Conservation (phyloP, 2,797 vertebrate species). For the Buceros bicornis region DNA sequence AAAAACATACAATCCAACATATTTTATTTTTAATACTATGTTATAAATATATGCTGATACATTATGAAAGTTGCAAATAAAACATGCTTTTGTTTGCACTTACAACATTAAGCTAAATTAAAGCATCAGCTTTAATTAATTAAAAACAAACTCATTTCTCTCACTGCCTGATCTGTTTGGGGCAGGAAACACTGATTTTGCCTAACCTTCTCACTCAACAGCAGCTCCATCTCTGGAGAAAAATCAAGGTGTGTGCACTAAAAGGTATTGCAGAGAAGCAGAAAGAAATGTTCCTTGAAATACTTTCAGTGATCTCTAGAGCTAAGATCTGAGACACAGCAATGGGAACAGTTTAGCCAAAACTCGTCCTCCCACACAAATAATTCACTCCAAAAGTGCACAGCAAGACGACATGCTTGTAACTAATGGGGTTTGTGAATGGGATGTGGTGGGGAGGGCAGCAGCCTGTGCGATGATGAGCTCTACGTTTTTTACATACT, state of each 20-base stretch:
- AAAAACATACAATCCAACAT: neutral
- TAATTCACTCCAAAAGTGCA: neutral
- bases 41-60: neutral
- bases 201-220: slow-evolving; percentile 24
- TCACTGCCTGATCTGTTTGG: neutral
- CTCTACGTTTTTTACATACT: neutral
- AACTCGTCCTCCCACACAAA: neutral
- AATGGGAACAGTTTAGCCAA: neutral
- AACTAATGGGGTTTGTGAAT: neutral
- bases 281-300: neutral
- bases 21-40: slow-evolving; percentile 25
- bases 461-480: neutral
- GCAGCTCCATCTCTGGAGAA: neutral
- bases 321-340: neutral
- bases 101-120: slow-evolving; percentile 47
- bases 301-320: neutral
- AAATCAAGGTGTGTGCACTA: neutral
- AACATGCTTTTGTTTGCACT: neutral
- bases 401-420: neutral
- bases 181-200: neutral
- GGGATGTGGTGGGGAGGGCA: neutral
- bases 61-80: neutral
- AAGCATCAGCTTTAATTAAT: slow-evolving; percentile 42
- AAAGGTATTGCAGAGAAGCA: neutral
- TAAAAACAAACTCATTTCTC: neutral